phyloP scores from a whole-genome alignment of 2,797 vertebrate genomes.

The Pseudotriccus pelzelni region DNA sequence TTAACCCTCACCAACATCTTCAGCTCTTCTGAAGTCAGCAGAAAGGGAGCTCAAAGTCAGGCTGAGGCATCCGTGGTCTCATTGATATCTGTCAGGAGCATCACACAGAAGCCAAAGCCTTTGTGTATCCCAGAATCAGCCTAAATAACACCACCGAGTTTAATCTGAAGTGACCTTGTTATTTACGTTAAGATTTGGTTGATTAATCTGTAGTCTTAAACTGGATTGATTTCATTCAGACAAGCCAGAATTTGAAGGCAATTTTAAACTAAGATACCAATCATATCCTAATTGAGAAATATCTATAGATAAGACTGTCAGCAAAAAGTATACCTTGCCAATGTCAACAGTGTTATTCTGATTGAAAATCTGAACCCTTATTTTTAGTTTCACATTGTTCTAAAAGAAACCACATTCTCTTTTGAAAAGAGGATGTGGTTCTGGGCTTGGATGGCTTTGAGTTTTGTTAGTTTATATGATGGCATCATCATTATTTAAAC shows the following conservation, averaged over 20 bases:
- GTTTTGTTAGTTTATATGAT: neutral
- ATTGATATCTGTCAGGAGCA: neutral
- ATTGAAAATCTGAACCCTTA: neutral
- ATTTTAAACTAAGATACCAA: neutral
- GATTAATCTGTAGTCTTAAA: neutral
- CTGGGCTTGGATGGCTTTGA: neutral
- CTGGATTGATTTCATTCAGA: neutral
- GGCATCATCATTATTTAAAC: neutral
- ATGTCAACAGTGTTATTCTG: neutral
- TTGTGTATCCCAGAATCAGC: neutral
- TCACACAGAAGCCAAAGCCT: neutral
- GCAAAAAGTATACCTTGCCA: constrained; percentile 7
- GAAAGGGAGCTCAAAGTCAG: neutral
- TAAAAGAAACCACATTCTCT: constrained; percentile 7
- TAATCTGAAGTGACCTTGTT: neutral
- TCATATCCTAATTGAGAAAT: neutral
- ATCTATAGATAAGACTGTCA: constrained; percentile 10
- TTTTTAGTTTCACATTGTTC: constrained; percentile 19
- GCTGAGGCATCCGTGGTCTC: neutral
- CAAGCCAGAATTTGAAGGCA: neutral
- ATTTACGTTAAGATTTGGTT: neutral
- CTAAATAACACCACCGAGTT: neutral
- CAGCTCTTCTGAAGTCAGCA: neutral
- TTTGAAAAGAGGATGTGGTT: constrained; percentile 49
- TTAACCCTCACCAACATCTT: neutral